Percentiles rank a stretch among this genome's conserved stretches.
Conservation (phyloP, 2,113 vertebrate genomes). For the Bos indicus region DNA sequence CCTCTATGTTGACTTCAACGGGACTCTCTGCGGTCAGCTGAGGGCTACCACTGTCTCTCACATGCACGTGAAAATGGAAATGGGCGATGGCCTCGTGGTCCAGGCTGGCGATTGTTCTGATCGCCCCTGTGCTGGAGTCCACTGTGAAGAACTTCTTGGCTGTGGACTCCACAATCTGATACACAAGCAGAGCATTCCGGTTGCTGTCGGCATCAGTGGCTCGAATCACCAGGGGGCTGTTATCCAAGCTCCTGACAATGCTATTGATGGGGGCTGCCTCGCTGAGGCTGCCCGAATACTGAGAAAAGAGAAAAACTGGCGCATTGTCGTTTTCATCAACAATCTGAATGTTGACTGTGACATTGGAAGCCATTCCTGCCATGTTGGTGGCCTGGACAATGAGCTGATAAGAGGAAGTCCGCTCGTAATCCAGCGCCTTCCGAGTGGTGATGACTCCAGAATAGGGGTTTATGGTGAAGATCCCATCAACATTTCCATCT, state of each 20-base stretch:
- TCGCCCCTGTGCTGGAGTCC: slow-evolving; percentile 95
- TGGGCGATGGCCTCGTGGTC: slow-evolving; percentile 92
- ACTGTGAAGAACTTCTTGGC: slow-evolving; percentile 95
- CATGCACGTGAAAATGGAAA: slow-evolving; percentile 94
- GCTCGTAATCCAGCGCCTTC: slow-evolving; percentile 90
- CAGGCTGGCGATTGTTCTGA: slow-evolving; percentile 92
- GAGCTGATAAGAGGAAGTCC: slow-evolving; percentile 84
- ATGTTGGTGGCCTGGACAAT: slow-evolving; percentile 94
- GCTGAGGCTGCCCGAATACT: slow-evolving; percentile 91
- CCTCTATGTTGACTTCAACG: slow-evolving; percentile 92
- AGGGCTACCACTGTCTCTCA: slow-evolving; percentile 93
- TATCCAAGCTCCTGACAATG: slow-evolving; percentile 85
- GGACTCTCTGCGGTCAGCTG: slow-evolving; percentile 93
- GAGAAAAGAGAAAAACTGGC: slow-evolving; percentile 91
- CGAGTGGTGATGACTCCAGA: slow-evolving; percentile 94
- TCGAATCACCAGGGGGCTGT: slow-evolving; percentile 91
- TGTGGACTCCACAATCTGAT: slow-evolving; percentile 95
- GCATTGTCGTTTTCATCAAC: slow-evolving; percentile 96
- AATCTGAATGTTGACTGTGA: slow-evolving; percentile 88
- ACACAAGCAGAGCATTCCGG: slow-evolving; percentile 93
- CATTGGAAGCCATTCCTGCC: slow-evolving; percentile 95
- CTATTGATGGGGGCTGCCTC: slow-evolving; percentile 94
- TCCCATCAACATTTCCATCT: slow-evolving; percentile 85
- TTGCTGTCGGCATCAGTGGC: slow-evolving; percentile 93
- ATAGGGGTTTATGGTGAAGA: slow-evolving; percentile 94